Percentiles rank a stretch among this genome's conserved stretches.
Conservation (phyloP, 2,888 invertebrate species). For the Lydus trimaculatus region DNA sequence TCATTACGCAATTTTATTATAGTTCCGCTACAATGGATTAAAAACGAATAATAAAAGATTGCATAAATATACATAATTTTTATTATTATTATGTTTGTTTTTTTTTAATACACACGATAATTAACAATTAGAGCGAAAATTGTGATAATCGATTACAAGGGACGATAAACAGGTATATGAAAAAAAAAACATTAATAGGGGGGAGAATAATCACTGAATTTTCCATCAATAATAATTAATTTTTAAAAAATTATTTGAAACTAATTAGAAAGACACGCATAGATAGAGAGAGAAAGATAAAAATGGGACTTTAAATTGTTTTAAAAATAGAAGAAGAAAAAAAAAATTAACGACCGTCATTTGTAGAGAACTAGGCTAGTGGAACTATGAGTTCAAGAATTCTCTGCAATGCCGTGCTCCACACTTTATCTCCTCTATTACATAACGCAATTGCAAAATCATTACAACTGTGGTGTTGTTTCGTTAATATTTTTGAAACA, state of each 20-base stretch:
- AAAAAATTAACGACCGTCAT: conserved; percentile 22
- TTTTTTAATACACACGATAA: conserved; percentile 26
- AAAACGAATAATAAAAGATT: conserved; percentile 47
- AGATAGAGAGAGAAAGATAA: too few relatives aligned
- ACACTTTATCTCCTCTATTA: conserved; percentile 38
- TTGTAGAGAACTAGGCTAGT: conserved; percentile 56
- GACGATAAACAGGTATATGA: conserved; percentile 17
- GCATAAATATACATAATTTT: conserved; percentile 22
- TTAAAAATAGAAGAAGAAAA: not conserved
- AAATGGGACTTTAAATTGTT: not conserved
- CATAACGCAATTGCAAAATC: conserved; percentile 45
- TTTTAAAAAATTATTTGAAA: not conserved
- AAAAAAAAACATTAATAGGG: not conserved
- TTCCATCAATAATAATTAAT: conserved; percentile 10
- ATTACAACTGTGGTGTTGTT: conserved; percentile 25
- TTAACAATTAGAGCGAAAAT: conserved; percentile 39
- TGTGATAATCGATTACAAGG: conserved; percentile 17
- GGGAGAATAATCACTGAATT: conserved; percentile 18
- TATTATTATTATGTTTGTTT: not conserved
- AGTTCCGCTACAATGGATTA: conserved; percentile 53
- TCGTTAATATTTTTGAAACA: not conserved
- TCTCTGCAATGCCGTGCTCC: conserved; percentile 34
- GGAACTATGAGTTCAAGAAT: conserved; percentile 50
- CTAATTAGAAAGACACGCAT: too few relatives aligned
- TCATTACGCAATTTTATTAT: conserved; percentile 46